phyloP scores from a whole-genome alignment of 2,888 invertebrate species.

The Drosophila crucigera region DNA sequence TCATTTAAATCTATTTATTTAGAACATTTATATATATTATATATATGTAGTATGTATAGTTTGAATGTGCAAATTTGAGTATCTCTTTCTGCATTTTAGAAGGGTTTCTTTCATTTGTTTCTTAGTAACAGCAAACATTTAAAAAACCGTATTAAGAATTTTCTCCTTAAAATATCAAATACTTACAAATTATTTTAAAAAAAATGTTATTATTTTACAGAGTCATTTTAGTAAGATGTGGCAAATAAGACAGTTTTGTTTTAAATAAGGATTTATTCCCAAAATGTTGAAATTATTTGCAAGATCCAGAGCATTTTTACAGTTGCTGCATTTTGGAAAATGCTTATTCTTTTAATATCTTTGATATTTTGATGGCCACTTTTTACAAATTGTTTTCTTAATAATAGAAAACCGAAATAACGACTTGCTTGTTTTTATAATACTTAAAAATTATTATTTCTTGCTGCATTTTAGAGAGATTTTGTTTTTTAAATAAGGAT shows the following conservation, averaged over 20 bases:
- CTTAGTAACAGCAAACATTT: not conserved
- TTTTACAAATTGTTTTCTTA: not conserved
- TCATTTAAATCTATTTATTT: not conserved
- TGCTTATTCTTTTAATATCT: not conserved
- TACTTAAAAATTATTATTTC: not conserved
- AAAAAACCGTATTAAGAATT: not conserved
- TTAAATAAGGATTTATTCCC: not conserved
- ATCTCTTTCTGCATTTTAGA: too few relatives aligned
- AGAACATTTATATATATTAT: not conserved
- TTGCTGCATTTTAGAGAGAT: not conserved
- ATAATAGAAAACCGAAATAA: not conserved
- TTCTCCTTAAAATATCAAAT: not conserved
- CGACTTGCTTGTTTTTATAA: not conserved
- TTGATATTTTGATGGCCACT: not conserved
- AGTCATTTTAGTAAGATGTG: not conserved
- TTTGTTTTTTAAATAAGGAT: not conserved
- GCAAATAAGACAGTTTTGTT: not conserved
- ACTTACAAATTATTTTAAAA: not conserved
- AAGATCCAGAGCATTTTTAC: not conserved
- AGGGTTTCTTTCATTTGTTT: not conserved
- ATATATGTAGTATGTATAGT: too few relatives aligned
- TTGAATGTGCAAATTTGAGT: not conserved
- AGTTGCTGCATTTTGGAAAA: not conserved
- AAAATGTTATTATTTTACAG: not conserved
- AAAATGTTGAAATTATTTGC: not conserved